phyloP scores from a whole-genome alignment of 2,888 invertebrate genomes.

The Geotrupes spiniger region DNA sequence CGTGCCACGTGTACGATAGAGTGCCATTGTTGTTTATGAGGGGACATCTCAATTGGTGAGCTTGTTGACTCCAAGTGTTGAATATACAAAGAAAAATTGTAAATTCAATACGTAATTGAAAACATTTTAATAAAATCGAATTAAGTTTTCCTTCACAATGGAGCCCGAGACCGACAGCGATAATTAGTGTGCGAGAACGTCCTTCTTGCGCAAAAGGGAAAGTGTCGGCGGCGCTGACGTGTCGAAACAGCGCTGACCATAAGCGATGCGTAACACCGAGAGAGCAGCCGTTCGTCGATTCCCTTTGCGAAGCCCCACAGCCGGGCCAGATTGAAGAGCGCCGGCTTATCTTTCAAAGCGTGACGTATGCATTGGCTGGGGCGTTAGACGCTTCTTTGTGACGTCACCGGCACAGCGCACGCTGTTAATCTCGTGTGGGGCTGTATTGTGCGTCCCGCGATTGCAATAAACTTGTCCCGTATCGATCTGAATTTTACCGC shows the following conservation, averaged over 20 bases:
- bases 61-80: too few relatives aligned
- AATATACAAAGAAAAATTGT: too few relatives aligned
- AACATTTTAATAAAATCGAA: too few relatives aligned
- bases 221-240: constrained; percentile 23
- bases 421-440: constrained; percentile 38
- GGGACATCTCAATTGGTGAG: too few relatives aligned
- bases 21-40: too few relatives aligned
- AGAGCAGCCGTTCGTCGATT: constrained; percentile 14
- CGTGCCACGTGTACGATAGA: too few relatives aligned
- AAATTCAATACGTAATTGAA: too few relatives aligned
- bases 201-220: constrained; percentile 9
- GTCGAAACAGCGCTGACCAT: constrained; percentile 15
- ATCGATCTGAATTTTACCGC: neutral
- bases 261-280: constrained; percentile 27
- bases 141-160: too few relatives aligned
- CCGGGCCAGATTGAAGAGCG: constrained; percentile 2
- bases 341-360: constrained; percentile 20
- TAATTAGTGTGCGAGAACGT: too few relatives aligned
- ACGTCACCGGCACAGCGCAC: constrained; percentile 39
- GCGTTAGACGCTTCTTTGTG: constrained; percentile 38
- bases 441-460: constrained; percentile 26
- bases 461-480: constrained; percentile 12
- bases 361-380: constrained; percentile 36
- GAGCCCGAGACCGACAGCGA: too few relatives aligned
- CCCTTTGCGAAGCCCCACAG: constrained; percentile 10